Evolutionary conservation across 1,140 invertebrate species (phyloP).

Genomic region (Oncopeltus fasciatus): DNA sequence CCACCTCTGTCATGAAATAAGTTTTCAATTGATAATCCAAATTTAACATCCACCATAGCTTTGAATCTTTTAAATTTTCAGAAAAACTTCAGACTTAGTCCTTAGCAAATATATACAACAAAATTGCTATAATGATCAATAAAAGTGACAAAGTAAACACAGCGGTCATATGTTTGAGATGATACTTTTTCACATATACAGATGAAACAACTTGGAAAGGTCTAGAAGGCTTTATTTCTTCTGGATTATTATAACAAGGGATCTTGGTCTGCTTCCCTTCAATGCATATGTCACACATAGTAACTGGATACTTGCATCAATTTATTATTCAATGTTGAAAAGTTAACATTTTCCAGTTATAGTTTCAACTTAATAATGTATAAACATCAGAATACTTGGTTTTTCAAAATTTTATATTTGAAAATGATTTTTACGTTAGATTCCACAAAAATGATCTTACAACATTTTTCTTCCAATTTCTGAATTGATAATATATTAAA

Average conservation of each 20-base stretch:
- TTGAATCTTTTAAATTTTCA: not conserved
- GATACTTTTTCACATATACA: not conserved
- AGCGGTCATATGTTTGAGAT: not conserved
- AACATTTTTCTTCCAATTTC: not conserved
- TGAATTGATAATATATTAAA: not conserved
- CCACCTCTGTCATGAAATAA: not conserved
- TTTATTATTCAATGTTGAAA: not conserved
- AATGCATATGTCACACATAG: not conserved
- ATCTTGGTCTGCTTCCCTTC: not conserved
- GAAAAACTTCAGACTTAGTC: not conserved
- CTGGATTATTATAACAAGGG: not conserved
- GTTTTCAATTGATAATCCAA: not conserved
- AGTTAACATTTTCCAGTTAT: not conserved
- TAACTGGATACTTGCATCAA: not conserved
- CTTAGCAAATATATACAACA: not conserved
- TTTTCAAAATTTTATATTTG: not conserved
- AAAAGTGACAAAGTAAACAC: not conserved
- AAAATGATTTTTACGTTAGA: not conserved
- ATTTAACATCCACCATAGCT: not conserved
- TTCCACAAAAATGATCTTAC: not conserved
- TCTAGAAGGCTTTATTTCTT: not conserved
- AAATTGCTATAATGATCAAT: not conserved
- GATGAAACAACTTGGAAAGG: not conserved
- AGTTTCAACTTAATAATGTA: not conserved
- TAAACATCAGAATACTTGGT: not conserved